These are phyloP conservation scores for Podocnemis expansa DNA, from an alignment of 2,113 vertebrate genomes.

Conservation along the genomic window DNA sequence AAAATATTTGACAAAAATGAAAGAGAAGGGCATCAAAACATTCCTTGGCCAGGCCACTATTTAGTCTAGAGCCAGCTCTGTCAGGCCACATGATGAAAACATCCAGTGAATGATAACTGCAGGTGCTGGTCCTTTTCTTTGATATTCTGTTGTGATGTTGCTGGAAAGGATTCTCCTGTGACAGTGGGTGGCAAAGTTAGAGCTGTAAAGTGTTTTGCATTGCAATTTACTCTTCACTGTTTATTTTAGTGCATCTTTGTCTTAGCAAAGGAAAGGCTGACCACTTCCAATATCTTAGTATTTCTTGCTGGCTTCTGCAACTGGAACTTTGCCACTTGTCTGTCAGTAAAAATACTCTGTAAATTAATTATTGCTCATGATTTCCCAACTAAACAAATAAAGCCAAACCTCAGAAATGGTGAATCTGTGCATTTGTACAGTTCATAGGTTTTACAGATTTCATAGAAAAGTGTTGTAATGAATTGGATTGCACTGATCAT, in stretches of 20 bases:
- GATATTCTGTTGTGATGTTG: not conserved
- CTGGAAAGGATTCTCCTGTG: not conserved
- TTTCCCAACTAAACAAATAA: too few relatives aligned
- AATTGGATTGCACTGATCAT: conserved; percentile 45
- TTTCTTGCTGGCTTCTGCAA: not conserved
- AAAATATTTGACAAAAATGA: too few relatives aligned
- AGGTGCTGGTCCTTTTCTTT: not conserved
- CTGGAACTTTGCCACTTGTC: conserved; percentile 41
- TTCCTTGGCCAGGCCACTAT: too few relatives aligned
- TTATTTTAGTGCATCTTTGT: not conserved
- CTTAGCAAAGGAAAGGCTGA: not conserved
- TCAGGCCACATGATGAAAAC: not conserved
- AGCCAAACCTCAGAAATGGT: too few relatives aligned
- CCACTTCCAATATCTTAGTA: not conserved
- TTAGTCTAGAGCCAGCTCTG: not conserved
- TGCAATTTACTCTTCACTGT: not conserved
- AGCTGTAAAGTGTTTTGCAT: not conserved
- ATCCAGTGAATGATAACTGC: not conserved
- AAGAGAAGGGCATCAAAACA: too few relatives aligned
- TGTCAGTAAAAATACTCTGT: conserved; percentile 27
- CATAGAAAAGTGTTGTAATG: not conserved
- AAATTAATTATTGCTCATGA: too few relatives aligned
- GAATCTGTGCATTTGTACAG: too few relatives aligned
- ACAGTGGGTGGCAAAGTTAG: not conserved
- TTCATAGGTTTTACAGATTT: not conserved